Evolutionary conservation across 1,140 invertebrate genomes (phyloP).

Genomic region (Saxidomus purpurata): DNA sequence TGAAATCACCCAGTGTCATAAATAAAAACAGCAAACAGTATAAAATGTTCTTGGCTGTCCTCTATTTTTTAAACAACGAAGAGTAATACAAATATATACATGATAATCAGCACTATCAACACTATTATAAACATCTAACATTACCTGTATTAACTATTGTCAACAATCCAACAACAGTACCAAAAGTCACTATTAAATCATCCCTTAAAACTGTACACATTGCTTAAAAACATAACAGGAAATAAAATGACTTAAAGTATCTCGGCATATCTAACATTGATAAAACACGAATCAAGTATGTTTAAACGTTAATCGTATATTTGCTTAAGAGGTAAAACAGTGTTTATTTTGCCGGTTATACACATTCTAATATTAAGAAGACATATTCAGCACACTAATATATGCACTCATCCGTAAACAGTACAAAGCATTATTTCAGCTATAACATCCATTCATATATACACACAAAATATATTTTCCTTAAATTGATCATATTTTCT

Average conservation of each 20-base stretch:
- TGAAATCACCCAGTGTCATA: too few relatives aligned
- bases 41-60: too few relatives aligned
- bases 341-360: background rate
- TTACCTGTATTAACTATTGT: background rate
- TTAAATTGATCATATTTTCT: too few relatives aligned
- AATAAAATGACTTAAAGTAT: constrained; percentile 10
- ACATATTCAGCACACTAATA: background rate
- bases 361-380: constrained; percentile 1
- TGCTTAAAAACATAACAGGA: background rate
- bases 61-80: too few relatives aligned
- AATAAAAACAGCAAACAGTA: too few relatives aligned
- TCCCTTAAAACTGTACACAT: background rate
- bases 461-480: too few relatives aligned
- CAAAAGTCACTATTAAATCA: background rate
- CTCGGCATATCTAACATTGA: background rate
- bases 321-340: background rate
- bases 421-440: background rate
- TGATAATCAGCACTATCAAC: too few relatives aligned
- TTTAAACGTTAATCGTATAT: background rate
- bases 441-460: too few relatives aligned
- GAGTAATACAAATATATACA: too few relatives aligned
- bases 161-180: background rate
- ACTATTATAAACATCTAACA: background rate
- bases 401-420: background rate
- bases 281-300: background rate